Base-by-base conservation (phyloP, 2,888 invertebrate genomes). In the Chloromyia formosa region DNA sequence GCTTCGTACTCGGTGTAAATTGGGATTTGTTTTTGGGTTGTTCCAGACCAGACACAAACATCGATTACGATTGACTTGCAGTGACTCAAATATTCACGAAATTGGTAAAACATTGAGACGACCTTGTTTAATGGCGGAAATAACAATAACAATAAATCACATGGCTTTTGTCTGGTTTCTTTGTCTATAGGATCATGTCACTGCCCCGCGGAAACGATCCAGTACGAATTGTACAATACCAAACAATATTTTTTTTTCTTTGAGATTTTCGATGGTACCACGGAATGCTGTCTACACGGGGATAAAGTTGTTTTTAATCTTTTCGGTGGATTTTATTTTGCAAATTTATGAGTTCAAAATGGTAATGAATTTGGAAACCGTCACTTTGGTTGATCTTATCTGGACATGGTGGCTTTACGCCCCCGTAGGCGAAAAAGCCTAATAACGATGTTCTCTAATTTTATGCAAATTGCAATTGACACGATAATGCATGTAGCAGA, bases 131-230 rank as follows among this genome's bases (percentile, higher is more conserved):
- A 54, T 69, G 54, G 54, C 69, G 69, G 69, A 69, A 69, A 69
- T 69, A 54, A 54, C 54, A 69, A 69, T 69, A 69, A 69, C 27
- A 69, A 69, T 69, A 69, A 69, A 54, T 69, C 69, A 69, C 53
- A 22, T 22, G 45, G 1, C 9, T 60, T 60, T 60, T 35, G 53
- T 14, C 18, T 62, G 69, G 61, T 61, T 35, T 35, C n/a, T 35
- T 7, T 35, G 27, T 35, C 27, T 35, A 35, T 35, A 35, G 27
- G 27, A 35, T 35, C 27, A 35, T 35, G 27, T 35, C 27, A 35
- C 27, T 35, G 27, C 5, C 10, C 58, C 58, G 14, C 10, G 3
- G 14, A 35, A 42, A 62, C 40, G 42, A 16, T 62, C 62, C 16
- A 35, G 27, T 35, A 35, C 27, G 3, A 4, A 35, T n/a, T 35